A percentile compares a stretch with the other conserved stretches of the same genome.
phyloP scores from a whole-genome alignment of 2,888 invertebrate genomes.

The Leptinotarsa haldemani region DNA sequence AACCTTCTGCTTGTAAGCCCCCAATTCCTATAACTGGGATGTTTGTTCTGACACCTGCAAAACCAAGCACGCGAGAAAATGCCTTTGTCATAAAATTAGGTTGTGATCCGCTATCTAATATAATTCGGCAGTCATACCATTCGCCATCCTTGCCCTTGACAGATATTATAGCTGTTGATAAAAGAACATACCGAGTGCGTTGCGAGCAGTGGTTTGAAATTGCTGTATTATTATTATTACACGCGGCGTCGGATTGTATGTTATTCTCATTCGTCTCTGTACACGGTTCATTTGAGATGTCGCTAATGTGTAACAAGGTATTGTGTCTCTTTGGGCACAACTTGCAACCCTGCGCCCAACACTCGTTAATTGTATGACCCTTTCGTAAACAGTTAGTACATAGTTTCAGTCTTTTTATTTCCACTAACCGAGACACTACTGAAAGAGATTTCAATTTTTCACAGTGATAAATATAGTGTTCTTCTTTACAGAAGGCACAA shows the following conservation, averaged over 20 bases:
- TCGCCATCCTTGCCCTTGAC: neutral
- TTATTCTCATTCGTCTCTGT: neutral
- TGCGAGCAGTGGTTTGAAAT: slow-evolving; percentile 16
- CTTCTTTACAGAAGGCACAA: slow-evolving; percentile 11
- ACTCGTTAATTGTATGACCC: slow-evolving; percentile 5
- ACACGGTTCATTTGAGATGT: neutral
- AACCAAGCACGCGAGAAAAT: neutral
- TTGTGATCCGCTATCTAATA: slow-evolving; percentile 27
- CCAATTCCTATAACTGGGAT: slow-evolving; percentile 19
- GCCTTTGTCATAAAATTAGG: slow-evolving; percentile 20
- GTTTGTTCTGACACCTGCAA: slow-evolving; percentile 7
- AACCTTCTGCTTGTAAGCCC: neutral
- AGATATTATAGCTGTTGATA: slow-evolving; percentile 19
- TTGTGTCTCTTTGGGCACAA: slow-evolving; percentile 24
- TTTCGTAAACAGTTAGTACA: slow-evolving; percentile 22
- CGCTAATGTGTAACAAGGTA: slow-evolving; percentile 3
- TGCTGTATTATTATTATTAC: neutral
- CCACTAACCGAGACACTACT: slow-evolving; percentile 8
- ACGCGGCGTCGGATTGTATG: neutral
- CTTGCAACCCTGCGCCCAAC: slow-evolving; percentile 18
- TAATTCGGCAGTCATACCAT: neutral
- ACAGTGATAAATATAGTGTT: slow-evolving; percentile 13
- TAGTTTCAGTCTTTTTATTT: slow-evolving; percentile 27
- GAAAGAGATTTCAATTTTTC: slow-evolving; percentile 6
- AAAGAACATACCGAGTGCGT: neutral